Evolutionary conservation across 2,797 vertebrate species (phyloP).

Genomic region (Microctenopoma stevenorrisi): DNA sequence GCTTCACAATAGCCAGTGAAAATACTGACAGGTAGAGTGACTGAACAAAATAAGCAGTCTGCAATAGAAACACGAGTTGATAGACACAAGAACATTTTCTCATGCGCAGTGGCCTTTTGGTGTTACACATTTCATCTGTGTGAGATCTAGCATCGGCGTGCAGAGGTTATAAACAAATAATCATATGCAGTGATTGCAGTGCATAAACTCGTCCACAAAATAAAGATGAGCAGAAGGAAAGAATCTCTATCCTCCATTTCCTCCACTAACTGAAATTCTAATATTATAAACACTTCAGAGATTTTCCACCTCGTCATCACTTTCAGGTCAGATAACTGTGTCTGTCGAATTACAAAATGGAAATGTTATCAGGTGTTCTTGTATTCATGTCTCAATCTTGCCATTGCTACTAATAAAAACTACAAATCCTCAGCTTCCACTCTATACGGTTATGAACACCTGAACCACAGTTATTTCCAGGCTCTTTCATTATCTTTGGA

Average conservation of each 20-base stretch:
- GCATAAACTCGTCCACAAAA: background rate
- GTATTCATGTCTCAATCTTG: background rate
- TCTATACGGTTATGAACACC: background rate
- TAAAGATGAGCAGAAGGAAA: background rate
- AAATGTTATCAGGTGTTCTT: background rate
- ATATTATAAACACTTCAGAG: too few relatives aligned
- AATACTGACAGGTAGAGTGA: constrained; percentile 62
- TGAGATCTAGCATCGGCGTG: background rate
- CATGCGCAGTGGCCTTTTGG: background rate
- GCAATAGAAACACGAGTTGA: constrained; percentile 12
- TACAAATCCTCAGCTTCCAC: background rate
- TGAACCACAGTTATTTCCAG: background rate
- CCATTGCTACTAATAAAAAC: background rate
- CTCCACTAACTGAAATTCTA: background rate
- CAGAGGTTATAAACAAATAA: background rate
- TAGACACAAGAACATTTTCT: background rate
- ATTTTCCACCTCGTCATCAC: too few relatives aligned
- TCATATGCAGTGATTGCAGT: background rate
- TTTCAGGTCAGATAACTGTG: too few relatives aligned
- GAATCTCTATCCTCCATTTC: background rate
- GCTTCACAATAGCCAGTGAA: constrained; percentile 60
- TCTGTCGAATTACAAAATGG: background rate
- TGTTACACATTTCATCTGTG: constrained; percentile 3
- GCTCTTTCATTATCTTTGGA: background rate
- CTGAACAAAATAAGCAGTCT: constrained; percentile 14